phyloP scores from a whole-genome alignment of 1,140 invertebrate genomes.

The Caenorhabditis inopinata region DNA sequence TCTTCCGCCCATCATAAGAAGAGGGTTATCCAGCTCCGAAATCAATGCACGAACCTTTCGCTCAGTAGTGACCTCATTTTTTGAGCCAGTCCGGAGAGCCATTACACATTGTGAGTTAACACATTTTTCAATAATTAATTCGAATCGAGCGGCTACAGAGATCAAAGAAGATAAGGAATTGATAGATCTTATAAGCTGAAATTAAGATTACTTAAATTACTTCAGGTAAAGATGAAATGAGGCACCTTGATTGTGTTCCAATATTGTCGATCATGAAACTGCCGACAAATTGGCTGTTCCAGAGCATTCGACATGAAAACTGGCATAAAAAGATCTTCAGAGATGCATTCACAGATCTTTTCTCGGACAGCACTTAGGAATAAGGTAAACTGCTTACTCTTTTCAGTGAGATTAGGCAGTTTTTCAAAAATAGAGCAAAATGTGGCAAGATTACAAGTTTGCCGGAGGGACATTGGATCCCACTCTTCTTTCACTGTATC shows the following conservation, averaged over 20 bases:
- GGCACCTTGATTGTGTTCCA: slow-evolving; percentile 47
- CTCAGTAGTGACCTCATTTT: slow-evolving; percentile 34
- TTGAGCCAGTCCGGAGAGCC: neutral
- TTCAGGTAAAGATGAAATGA: neutral
- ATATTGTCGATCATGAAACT: slow-evolving; percentile 49
- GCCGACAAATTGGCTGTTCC: slow-evolving; percentile 30
- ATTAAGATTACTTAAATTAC: too few relatives aligned
- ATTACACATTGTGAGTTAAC: slow-evolving; percentile 34
- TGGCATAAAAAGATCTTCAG: slow-evolving; percentile 49
- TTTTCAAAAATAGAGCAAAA: slow-evolving; percentile 27
- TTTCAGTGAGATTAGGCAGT: slow-evolving; percentile 36
- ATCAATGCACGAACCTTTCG: slow-evolving; percentile 37
- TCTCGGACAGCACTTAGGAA: slow-evolving; percentile 37
- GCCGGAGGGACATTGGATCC: slow-evolving; percentile 49
- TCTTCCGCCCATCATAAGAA: slow-evolving; percentile 5
- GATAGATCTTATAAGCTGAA: slow-evolving; percentile 44
- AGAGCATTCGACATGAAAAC: slow-evolving; percentile 36
- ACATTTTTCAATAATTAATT: slow-evolving; percentile 44
- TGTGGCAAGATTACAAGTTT: slow-evolving; percentile 25
- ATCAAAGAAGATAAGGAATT: slow-evolving; percentile 34
- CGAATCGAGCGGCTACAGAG: slow-evolving; percentile 30
- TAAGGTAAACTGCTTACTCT: slow-evolving; percentile 33
- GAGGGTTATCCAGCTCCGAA: neutral
- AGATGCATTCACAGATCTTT: slow-evolving; percentile 2
- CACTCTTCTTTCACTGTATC: slow-evolving; percentile 46